phyloP scores from a whole-genome alignment of 2,113 vertebrate genomes.

The Stegostoma tigrinum region DNA sequence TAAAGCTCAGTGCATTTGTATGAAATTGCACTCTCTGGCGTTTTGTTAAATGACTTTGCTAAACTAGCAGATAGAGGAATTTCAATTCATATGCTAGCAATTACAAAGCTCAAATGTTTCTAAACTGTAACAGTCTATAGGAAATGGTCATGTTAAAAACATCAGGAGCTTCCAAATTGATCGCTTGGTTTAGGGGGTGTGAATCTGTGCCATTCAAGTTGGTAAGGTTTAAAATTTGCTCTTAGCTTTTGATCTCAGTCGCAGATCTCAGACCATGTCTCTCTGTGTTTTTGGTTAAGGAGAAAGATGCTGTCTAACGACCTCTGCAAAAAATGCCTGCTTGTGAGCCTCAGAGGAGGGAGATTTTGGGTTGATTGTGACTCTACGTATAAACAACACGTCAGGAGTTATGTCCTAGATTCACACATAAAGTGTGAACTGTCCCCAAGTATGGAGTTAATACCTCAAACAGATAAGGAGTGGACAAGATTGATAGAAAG shows the following conservation, averaged over 20 bases:
- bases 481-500: background rate
- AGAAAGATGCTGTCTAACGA: background rate
- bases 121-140: background rate
- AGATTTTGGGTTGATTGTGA: background rate
- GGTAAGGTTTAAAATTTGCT: background rate
- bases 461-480: background rate
- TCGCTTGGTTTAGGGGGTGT: background rate
- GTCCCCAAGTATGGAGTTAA: background rate
- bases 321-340: background rate
- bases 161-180: background rate
- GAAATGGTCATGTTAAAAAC: background rate
- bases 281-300: background rate
- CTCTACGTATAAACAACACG: background rate
- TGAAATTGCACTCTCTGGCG: background rate
- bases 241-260: background rate
- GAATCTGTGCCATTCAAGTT: background rate
- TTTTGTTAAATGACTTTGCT: conserved; percentile 1
- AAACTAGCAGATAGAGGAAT: background rate
- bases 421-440: background rate
- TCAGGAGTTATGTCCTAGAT: background rate
- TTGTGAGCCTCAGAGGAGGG: background rate
- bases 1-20: background rate
- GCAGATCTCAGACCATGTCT: too few relatives aligned
- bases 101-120: background rate
- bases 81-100: background rate